Conservation (phyloP, 1,140 invertebrate species). For the Lordiphosa stackelbergi region DNA sequence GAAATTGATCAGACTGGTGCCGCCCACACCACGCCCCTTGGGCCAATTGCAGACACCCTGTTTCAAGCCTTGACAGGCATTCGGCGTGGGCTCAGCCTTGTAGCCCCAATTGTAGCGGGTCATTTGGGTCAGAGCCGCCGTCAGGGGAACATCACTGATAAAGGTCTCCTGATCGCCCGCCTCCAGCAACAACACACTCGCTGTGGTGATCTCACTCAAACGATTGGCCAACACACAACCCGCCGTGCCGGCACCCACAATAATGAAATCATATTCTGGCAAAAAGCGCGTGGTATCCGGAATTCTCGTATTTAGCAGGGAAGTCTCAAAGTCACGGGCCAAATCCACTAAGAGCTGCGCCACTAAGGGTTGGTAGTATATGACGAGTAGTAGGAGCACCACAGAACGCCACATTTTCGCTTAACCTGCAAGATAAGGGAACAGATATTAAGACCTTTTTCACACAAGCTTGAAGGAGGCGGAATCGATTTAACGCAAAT, state of each 20-base stretch:
- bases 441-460: too few relatives aligned
- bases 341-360: slow-evolving; percentile 54
- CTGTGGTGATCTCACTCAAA: slow-evolving; percentile 83
- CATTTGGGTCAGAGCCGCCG: slow-evolving; percentile 83
- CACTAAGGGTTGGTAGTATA: slow-evolving; percentile 2
- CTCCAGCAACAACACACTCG: slow-evolving; percentile 85
- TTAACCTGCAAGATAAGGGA: slow-evolving; percentile 7
- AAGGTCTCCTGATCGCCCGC: slow-evolving; percentile 82
- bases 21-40: slow-evolving; percentile 85
- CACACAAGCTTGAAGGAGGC: too few relatives aligned
- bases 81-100: slow-evolving; percentile 83
- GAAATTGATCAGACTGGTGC: slow-evolving; percentile 88
- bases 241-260: slow-evolving; percentile 89
- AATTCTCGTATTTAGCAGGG: slow-evolving; percentile 78
- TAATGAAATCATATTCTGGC: slow-evolving; percentile 82
- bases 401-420: slow-evolving; percentile 30
- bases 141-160: slow-evolving; percentile 85
- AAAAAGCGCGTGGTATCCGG: slow-evolving; percentile 78
- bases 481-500: too few relatives aligned
- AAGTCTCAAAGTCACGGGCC: slow-evolving; percentile 63
- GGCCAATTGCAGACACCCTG: slow-evolving; percentile 84
- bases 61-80: slow-evolving; percentile 83
- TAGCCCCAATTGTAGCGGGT: slow-evolving; percentile 88
- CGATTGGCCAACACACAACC: slow-evolving; percentile 87
- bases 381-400: slow-evolving; percentile 15